These are phyloP conservation scores for Scaptomyza hsui DNA, from an alignment of 1,140 invertebrate species.

Conservation along the genomic window DNA sequence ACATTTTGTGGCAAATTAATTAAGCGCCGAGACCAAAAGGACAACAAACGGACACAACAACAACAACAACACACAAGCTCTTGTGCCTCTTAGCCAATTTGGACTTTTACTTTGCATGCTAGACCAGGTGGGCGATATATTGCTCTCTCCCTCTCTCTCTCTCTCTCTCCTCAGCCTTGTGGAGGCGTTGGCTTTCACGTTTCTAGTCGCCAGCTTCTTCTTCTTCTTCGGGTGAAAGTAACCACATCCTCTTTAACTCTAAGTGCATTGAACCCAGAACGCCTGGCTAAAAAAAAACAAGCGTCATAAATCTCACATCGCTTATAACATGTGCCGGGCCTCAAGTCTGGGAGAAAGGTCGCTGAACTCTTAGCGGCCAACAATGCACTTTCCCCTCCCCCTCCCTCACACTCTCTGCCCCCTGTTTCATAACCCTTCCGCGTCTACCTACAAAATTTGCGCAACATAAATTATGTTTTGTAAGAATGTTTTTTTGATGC, in stretches of 20 bases:
- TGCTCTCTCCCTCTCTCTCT: too few species aligned
- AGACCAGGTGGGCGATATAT: constrained; percentile 20
- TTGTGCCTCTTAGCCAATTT: constrained; percentile 70
- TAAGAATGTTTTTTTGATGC: constrained; percentile 68
- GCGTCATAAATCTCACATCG: constrained; percentile 45
- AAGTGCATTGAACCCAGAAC: constrained; percentile 46
- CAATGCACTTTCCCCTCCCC: constrained; percentile 15
- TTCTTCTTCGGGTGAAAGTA: constrained; percentile 62
- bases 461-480: constrained; percentile 81
- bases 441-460: constrained; percentile 60
- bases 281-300: constrained; percentile 6
- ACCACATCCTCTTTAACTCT: neutral
- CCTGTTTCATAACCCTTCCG: too few species aligned
- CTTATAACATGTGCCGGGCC: constrained; percentile 27
- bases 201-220: constrained; percentile 52
- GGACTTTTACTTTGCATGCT: constrained; percentile 66
- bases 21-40: constrained; percentile 44
- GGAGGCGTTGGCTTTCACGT: constrained; percentile 76
- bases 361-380: constrained; percentile 36
- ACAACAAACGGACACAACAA: constrained; percentile 20
- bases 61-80: constrained; percentile 7
- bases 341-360: constrained; percentile 9
- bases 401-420: neutral
- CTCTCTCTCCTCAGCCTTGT: neutral
- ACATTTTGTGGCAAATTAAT: constrained; percentile 80